Conservation (phyloP, 2,113 vertebrate species). For the Ceyx cyanopectus region DNA sequence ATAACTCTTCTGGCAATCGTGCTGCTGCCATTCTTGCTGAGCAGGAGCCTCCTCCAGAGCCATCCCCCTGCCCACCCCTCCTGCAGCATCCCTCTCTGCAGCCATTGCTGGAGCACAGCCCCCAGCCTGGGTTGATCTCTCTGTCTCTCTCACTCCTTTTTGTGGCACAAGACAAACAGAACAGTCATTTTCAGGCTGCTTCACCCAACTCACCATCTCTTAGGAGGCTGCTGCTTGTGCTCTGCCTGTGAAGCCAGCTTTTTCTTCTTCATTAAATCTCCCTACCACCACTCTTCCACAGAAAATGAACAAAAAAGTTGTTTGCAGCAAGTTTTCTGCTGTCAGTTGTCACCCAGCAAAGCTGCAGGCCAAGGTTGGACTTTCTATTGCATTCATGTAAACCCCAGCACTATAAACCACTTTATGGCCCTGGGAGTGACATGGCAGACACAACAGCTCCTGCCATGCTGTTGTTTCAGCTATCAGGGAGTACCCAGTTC, state of each 20-base stretch:
- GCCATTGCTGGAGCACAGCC: fast-evolving
- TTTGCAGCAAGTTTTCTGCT: neutral
- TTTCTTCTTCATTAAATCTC: neutral
- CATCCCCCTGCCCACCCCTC: neutral
- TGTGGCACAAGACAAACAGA: neutral
- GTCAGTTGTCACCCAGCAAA: neutral
- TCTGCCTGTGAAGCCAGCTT: neutral
- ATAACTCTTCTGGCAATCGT: neutral
- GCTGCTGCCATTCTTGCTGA: fast-evolving
- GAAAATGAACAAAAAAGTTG: neutral
- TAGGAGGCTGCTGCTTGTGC: neutral
- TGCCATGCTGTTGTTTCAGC: neutral
- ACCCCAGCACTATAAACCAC: neutral
- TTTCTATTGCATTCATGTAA: neutral
- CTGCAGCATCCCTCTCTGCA: neutral
- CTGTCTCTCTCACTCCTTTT: neutral
- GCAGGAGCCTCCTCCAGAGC: neutral
- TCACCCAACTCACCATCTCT: neutral
- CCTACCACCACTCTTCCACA: neutral
- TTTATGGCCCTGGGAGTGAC: neutral
- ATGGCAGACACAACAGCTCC: slow-evolving; percentile 27
- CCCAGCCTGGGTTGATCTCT: neutral
- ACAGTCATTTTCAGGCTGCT: neutral
- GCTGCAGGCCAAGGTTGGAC: neutral
- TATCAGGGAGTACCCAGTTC: neutral